A percentile compares a stretch with the other conserved stretches of the same genome.
These are phyloP conservation scores for Podotricha telesiphe DNA, from an alignment of 2,888 invertebrate species.

Conservation along the genomic window DNA sequence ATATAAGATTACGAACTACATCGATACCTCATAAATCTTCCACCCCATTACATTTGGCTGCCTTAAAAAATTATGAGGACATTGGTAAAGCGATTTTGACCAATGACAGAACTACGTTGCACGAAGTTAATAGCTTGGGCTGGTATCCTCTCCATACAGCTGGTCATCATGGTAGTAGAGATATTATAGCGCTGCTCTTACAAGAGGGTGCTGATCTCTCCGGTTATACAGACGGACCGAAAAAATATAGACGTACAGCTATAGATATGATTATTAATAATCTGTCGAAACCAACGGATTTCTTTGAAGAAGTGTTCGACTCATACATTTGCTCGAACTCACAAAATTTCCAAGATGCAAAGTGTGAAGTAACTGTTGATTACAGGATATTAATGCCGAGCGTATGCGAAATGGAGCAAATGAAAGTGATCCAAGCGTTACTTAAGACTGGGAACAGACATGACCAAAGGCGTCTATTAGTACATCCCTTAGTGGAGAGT, in stretches of 20 bases:
- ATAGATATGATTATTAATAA: slow-evolving; percentile 80
- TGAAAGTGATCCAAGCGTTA: slow-evolving; percentile 82
- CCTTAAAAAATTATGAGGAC: slow-evolving; percentile 66
- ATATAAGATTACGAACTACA: slow-evolving; percentile 72
- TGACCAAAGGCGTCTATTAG: slow-evolving; percentile 73
- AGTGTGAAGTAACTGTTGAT: slow-evolving; percentile 78
- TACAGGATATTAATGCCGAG: slow-evolving; percentile 77
- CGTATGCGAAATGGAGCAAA: slow-evolving; percentile 75
- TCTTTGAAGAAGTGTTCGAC: slow-evolving; percentile 80
- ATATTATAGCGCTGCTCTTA: slow-evolving; percentile 75
- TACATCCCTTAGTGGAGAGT: slow-evolving; percentile 84
- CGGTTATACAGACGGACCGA: slow-evolving; percentile 67
- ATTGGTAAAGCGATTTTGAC: slow-evolving; percentile 66
- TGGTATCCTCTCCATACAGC: slow-evolving; percentile 76
- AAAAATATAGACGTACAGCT: slow-evolving; percentile 71
- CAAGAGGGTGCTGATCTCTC: slow-evolving; percentile 77
- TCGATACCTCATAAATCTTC: slow-evolving; percentile 68
- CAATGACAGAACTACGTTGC: slow-evolving; percentile 69
- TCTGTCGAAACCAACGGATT: slow-evolving; percentile 79
- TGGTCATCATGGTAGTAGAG: slow-evolving; percentile 83
- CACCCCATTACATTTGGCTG: slow-evolving; percentile 78
- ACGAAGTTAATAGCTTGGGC: slow-evolving; percentile 69
- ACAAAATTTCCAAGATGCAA: slow-evolving; percentile 64
- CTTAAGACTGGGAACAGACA: slow-evolving; percentile 80
- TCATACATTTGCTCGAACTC: slow-evolving; percentile 76